Conservation (phyloP, 2,888 invertebrate genomes). For the Dilophus febrilis region DNA sequence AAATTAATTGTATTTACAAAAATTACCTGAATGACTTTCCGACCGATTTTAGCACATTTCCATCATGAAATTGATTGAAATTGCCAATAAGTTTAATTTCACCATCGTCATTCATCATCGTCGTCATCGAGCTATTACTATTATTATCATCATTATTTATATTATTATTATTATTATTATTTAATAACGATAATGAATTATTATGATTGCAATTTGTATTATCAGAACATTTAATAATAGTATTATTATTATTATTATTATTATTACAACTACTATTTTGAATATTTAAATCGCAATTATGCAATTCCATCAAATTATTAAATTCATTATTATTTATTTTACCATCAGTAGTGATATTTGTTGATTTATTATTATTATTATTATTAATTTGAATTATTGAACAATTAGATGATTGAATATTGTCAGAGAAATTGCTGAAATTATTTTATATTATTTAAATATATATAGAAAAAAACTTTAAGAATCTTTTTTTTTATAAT, state of each 20-base stretch:
- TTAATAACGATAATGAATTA: constrained; percentile 21
- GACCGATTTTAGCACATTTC: constrained; percentile 29
- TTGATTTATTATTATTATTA: not conserved
- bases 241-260: constrained; percentile 7
- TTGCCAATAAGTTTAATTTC: not conserved
- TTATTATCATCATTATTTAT: no score
- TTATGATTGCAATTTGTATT: constrained; percentile 20
- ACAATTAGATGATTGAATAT: not conserved
- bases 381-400: not conserved
- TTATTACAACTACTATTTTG: constrained; percentile 7
- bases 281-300: not conserved
- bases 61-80: constrained; percentile 5
- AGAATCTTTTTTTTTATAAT: no score
- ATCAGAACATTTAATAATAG: constrained; percentile 2
- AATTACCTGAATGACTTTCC: constrained; percentile 33
- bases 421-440: not conserved
- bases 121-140: not conserved
- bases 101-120: not conserved
- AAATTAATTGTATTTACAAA: no score
- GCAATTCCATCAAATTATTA: no score
- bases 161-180: constrained; percentile 2
- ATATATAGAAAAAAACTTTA: no score
- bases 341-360: not conserved
- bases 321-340: not conserved
- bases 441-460: not conserved